Evolutionary conservation across 2,888 invertebrate species (phyloP), one percentile per base, ranked within the genome.

Genomic region (Ischnura elegans): DNA sequence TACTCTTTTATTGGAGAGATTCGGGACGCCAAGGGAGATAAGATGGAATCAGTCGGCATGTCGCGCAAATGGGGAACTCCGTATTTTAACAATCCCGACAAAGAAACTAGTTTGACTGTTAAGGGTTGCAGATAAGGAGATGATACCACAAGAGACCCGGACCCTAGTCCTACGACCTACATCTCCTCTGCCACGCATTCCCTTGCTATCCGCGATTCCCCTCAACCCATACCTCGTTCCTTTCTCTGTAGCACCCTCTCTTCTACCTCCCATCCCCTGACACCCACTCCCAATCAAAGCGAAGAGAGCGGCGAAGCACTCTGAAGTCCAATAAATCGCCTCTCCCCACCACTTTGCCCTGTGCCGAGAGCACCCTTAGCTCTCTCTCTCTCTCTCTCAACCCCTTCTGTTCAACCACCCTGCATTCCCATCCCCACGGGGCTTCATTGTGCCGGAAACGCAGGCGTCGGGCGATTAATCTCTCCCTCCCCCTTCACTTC

Each of bases 291-390:
- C 90, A 43, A 90, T 90, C 90, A 90, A 90, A 90, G 61, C 61
- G 66, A 90, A 90, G 90, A 90, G 66, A 90, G 90, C 90, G 90
- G 90, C 61, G 36, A 36, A 21, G 90, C 47, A 90, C 66, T 90
- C 61, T 90, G 43, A 61, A n/a, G 51, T 66, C 90, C 90, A 90
- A 90, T 90, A 90, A 90, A 90, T 90, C 90, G 90, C 90, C 43
- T 43, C 87, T 36, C 87, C 16, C 13, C 36, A 5, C 25, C 51
- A 2, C 61, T 10, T 66, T 43, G n/a, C n/a, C 66, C 21, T n/a
- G 13, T n/a, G 45, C 46, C 45, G 51, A 19, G 51, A 51, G 16
- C 19, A 6, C 16, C 51, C 10, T 6, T n/a, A n/a, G n/a, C 76
- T 6, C 87, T 29, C 29, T 10, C 47, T 25, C 36, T 43, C 84